phyloP scores from a whole-genome alignment of 2,797 vertebrate genomes.

The Sebastes glaucus region DNA sequence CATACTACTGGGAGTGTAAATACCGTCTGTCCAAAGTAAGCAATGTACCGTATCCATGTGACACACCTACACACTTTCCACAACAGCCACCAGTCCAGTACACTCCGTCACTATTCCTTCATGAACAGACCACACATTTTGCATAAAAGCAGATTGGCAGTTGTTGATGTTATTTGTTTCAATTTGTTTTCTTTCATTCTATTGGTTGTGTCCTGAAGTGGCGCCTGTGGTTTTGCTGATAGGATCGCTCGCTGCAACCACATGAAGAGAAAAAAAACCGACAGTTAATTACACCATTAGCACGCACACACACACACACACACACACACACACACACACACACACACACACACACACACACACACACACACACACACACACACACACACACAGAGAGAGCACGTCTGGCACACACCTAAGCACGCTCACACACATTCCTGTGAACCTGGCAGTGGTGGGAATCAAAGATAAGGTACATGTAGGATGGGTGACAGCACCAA shows the following conservation, averaged over 20 bases:
- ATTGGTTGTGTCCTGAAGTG: slow-evolving; percentile 60
- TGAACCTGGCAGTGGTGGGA: background rate
- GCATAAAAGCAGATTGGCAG: slow-evolving; percentile 38
- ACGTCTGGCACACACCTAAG: background rate
- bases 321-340: background rate
- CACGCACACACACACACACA: background rate
- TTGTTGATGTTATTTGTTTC: background rate
- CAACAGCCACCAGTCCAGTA: background rate
- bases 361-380: background rate
- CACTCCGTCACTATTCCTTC: slow-evolving; percentile 32
- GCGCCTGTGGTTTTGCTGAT: slow-evolving; percentile 79
- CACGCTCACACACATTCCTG: background rate
- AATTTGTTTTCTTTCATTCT: slow-evolving; percentile 27
- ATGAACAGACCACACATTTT: slow-evolving; percentile 74
- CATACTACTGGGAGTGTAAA: background rate
- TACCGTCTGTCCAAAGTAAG: background rate
- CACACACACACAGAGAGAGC: background rate
- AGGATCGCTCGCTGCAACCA: slow-evolving; percentile 72
- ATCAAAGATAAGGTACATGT: background rate
- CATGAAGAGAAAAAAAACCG: slow-evolving; percentile 77
- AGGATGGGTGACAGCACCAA: background rate
- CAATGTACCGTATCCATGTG: background rate
- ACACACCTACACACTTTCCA: slow-evolving; percentile 6
- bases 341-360: background rate
- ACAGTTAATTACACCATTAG: slow-evolving; percentile 80